Base-by-base conservation (phyloP, 2,888 invertebrate genomes). In the Eristalinus aeneus region DNA sequence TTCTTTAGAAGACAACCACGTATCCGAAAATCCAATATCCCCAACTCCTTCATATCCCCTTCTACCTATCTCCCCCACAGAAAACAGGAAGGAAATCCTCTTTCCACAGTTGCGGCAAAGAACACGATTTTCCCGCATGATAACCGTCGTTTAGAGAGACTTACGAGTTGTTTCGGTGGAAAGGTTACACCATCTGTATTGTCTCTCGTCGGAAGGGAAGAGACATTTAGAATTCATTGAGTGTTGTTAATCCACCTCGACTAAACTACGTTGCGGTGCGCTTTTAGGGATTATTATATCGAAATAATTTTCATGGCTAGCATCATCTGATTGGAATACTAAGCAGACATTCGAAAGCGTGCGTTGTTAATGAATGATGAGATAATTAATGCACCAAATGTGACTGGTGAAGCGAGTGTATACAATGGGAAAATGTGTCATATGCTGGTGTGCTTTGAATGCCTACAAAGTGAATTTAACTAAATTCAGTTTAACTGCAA, bases 341-440 rank as follows among this genome's bases (percentile, higher is more conserved):
- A 72, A 72, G 32, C 46, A 72, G 60, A 4, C 58, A 4, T 20
- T 56, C 36, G 22, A 46, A 46, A 46, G 53, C 22, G 32, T 63
- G 16, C 23, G 20, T 31, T 61, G 22, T n/a, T 32, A 72, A 72
- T 61, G 71, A 72, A 46, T 72, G 46, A 46, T 23, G 46, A 46
- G 46, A 16, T 63, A 72, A 72, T 63, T 53, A 61, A 63, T 72
- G 46, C 61, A 46, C 32, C 61, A 58, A 71, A 71, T 58, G 34
- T 10, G 34, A 34, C 34, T 34, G 9, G 34, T 34, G 34, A 10
- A 34, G 34, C 10, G 34, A 46, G 8, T n/a, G 46, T 46, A 16
- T 46, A 16, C 16, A 16, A 16, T 46, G 46, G 16, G 2, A 16
- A 16, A 46, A 16, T 46, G 46, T 46, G 46, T 46, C 46, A n/a